phyloP scores from a whole-genome alignment of 2,113 vertebrate genomes.

The Seriola aureovittata region DNA sequence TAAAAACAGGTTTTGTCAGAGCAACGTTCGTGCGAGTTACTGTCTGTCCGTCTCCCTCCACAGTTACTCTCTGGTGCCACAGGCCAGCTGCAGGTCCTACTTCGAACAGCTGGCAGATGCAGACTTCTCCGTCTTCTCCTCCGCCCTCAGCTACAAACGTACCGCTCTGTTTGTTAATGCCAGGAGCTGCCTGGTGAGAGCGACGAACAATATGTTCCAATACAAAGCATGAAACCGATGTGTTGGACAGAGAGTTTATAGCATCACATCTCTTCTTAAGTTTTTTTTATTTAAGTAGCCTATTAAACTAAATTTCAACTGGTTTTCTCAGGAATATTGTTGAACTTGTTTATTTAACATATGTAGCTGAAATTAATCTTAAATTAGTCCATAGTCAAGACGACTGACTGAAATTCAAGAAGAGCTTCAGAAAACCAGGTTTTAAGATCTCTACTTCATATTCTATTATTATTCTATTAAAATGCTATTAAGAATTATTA shows the following conservation, averaged over 20 bases:
- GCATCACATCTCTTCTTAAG: background rate
- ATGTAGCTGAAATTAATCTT: background rate
- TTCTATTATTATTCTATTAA: background rate
- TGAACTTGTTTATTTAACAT: background rate
- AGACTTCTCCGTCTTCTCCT: slow-evolving; percentile 79
- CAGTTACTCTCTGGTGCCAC: slow-evolving; percentile 77
- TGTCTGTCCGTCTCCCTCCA: background rate
- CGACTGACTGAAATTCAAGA: background rate
- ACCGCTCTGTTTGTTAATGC: slow-evolving; percentile 70
- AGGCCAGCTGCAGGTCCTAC: slow-evolving; percentile 73
- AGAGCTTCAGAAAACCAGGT: no score
- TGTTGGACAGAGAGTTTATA: no score
- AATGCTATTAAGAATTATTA: no score
- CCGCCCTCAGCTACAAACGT: slow-evolving; percentile 64
- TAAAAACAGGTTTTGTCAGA: background rate
- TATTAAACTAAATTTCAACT: background rate
- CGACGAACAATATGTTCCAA: no score
- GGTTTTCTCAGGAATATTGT: no score
- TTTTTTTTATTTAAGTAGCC: background rate
- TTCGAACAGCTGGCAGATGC: slow-evolving; percentile 77
- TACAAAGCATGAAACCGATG: no score
- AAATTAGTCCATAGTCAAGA: background rate
- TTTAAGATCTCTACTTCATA: background rate
- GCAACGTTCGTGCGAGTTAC: background rate
- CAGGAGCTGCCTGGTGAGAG: slow-evolving; percentile 76